Evolutionary conservation across 1,140 invertebrate genomes (phyloP).

Genomic region (Aporrectodea caliginosa): DNA sequence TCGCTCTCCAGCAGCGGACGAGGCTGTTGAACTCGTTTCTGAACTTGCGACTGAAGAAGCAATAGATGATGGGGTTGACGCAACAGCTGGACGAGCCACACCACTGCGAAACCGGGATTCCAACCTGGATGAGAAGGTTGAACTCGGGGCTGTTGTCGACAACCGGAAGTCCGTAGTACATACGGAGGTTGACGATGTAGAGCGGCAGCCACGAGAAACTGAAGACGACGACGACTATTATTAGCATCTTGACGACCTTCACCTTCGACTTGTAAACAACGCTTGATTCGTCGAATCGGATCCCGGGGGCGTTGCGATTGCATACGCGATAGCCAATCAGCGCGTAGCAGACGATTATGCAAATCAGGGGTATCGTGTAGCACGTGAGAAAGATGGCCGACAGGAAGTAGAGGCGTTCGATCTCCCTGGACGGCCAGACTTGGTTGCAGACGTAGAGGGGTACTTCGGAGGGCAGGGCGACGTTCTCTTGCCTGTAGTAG

Average conservation of each 20-base stretch:
- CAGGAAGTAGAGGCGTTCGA: constrained; percentile 79
- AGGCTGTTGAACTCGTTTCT: constrained; percentile 62
- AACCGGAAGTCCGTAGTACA: constrained; percentile 36
- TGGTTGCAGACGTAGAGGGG: constrained; percentile 37
- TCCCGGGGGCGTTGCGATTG: constrained; percentile 75
- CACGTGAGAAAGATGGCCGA: constrained; percentile 82
- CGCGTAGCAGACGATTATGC: constrained; percentile 87
- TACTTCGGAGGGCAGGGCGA: constrained; percentile 23
- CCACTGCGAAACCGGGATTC: constrained; percentile 87
- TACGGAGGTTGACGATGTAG: constrained; percentile 61
- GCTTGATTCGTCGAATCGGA: constrained; percentile 31
- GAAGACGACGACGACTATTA: constrained; percentile 89
- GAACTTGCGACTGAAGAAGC: constrained; percentile 95
- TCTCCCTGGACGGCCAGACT: constrained; percentile 54
- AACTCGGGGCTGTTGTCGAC: constrained; percentile 18
- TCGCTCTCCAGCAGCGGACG: too few species aligned
- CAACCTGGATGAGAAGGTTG: neutral
- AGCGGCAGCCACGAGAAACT: constrained; percentile 90
- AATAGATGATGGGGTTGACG: constrained; percentile 96
- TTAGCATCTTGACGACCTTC: constrained; percentile 88
- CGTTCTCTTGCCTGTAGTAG: constrained; percentile 70
- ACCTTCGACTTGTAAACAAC: constrained; percentile 38
- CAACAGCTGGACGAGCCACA: constrained; percentile 91
- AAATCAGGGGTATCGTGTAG: constrained; percentile 82
- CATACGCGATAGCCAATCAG: constrained; percentile 69